Evolutionary conservation across 92 coral and sea anemone genomes (phyloP).

Genomic region (Umimayanthus chanpuru): DNA sequence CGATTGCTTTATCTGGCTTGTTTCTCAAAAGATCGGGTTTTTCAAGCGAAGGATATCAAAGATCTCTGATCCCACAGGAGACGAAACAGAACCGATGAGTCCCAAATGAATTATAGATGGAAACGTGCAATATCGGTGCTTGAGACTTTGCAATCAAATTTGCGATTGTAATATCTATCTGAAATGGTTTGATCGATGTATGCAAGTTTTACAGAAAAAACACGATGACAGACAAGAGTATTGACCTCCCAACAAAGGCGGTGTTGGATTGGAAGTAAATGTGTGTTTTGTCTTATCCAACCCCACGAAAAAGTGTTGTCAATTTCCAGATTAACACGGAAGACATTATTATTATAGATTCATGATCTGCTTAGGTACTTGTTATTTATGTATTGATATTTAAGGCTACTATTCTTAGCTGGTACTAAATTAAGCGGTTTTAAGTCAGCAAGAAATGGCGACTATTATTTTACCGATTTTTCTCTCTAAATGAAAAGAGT

Average conservation of each 20-base stretch:
- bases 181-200: not conserved
- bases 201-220: not conserved
- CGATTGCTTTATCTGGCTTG: slow-evolving; percentile 21
- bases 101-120: slow-evolving; percentile 27
- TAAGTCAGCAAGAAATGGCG: not conserved
- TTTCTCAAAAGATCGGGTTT: slow-evolving; percentile 40
- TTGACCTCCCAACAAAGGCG: not conserved
- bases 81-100: slow-evolving; percentile 25
- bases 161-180: not conserved
- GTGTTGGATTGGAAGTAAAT: not conserved
- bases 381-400: too few species aligned
- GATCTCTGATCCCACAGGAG: slow-evolving; percentile 29
- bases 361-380: not conserved
- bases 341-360: too few species aligned
- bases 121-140: not conserved
- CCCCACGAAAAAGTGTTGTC: not conserved
- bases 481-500: too few species aligned
- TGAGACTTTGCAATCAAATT: not conserved
- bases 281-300: too few species aligned
- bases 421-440: not conserved
- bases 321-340: too few species aligned
- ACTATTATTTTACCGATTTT: too few species aligned
- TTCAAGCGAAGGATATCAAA: slow-evolving; percentile 34
- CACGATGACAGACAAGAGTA: not conserved
- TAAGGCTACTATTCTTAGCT: not conserved